Conservation (phyloP, 2,797 vertebrate genomes). For the Acanthis flammea region DNA sequence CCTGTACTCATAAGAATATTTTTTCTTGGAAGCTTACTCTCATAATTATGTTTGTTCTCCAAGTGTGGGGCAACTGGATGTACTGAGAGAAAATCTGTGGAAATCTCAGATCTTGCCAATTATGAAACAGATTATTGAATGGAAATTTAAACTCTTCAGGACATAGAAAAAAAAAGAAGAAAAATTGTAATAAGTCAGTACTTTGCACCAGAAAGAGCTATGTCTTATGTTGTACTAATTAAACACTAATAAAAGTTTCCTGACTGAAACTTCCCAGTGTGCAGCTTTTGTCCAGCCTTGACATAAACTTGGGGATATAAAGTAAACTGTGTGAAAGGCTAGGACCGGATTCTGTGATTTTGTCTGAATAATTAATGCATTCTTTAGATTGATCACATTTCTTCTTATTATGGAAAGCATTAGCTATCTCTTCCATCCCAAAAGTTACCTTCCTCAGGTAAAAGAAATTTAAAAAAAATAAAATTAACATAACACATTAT, state of each 20-base stretch:
- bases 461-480: neutral
- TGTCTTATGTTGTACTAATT: neutral
- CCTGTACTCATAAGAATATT: neutral
- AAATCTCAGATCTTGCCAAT: neutral
- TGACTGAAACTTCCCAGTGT: neutral
- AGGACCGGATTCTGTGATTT: neutral
- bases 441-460: neutral
- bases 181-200: neutral
- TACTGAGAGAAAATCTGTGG: neutral
- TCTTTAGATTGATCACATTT: neutral
- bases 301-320: neutral
- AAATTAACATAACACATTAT: neutral
- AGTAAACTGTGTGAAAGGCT: rapidly evolving
- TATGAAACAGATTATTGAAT: neutral
- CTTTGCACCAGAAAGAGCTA: neutral
- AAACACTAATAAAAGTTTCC: neutral
- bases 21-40: neutral
- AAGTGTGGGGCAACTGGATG: neutral
- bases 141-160: neutral
- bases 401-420: neutral
- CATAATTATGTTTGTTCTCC: neutral
- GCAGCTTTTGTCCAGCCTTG: neutral
- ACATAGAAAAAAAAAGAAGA: neutral
- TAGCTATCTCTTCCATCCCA: neutral
- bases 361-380: neutral